These are phyloP conservation scores for Pasiphila rectangulata DNA, from an alignment of 2,888 invertebrate genomes.

Conservation along the genomic window DNA sequence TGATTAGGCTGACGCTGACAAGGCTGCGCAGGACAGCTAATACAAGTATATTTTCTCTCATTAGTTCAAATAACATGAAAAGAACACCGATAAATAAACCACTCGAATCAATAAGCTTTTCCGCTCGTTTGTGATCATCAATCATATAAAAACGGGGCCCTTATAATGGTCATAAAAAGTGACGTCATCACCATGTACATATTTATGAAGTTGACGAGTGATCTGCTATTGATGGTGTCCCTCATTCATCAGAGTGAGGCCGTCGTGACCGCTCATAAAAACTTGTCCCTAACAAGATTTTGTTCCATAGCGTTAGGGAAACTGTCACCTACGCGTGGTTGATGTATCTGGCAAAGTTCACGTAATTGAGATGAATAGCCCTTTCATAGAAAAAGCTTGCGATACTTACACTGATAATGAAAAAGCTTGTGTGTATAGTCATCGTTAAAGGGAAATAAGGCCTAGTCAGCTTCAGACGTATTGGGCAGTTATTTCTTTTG, in stretches of 20 bases:
- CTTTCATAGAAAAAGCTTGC: neutral
- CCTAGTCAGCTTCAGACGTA: neutral
- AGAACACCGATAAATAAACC: slow-evolving; percentile 7
- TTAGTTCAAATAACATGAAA: neutral
- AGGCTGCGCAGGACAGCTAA: too few relatives aligned
- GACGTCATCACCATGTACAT: slow-evolving; percentile 71
- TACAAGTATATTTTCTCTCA: neutral
- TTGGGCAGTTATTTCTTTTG: neutral
- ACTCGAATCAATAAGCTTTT: slow-evolving; percentile 62
- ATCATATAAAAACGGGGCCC: slow-evolving; percentile 50
- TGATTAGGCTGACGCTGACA: too few relatives aligned
- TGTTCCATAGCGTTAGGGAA: slow-evolving; percentile 36
- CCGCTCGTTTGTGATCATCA: slow-evolving; percentile 52
- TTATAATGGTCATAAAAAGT: slow-evolving; percentile 63
- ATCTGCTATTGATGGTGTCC: slow-evolving; percentile 67
- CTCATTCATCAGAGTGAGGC: slow-evolving; percentile 64
- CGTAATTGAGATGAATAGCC: slow-evolving; percentile 24
- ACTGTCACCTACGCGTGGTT: slow-evolving; percentile 28
- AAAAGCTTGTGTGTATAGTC: neutral
- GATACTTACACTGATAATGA: neutral
- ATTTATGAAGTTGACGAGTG: slow-evolving; percentile 74
- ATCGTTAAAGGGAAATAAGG: neutral
- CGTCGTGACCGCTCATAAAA: slow-evolving; percentile 46
- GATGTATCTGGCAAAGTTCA: slow-evolving; percentile 22
- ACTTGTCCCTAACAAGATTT: slow-evolving; percentile 45